Conservation (phyloP, 1,140 invertebrate genomes). For the Scaptodrosophila lebanonensis region DNA sequence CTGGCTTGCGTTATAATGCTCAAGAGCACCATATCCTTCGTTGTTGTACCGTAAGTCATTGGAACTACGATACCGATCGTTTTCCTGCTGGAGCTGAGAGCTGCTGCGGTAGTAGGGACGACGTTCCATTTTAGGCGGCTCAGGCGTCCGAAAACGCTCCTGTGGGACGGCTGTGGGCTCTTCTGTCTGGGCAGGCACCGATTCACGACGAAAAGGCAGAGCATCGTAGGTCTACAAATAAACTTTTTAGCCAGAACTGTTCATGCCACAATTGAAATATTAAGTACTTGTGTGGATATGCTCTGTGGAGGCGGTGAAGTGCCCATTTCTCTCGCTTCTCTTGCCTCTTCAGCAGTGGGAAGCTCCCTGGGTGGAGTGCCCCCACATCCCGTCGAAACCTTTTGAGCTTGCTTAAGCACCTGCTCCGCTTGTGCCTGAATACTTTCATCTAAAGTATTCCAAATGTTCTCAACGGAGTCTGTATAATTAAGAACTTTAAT, state of each 20-base stretch:
- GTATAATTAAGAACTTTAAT: conserved; percentile 54
- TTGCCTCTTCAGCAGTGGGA: conserved; percentile 2
- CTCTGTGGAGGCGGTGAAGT: conserved; percentile 91
- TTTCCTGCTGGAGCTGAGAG: conserved; percentile 45
- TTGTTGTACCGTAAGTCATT: conserved; percentile 43
- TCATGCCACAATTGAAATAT: not conserved
- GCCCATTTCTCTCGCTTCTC: conserved; percentile 79
- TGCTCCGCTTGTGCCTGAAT: conserved; percentile 69
- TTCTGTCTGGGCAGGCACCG: conserved; percentile 11
- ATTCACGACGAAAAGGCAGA: conserved; percentile 32
- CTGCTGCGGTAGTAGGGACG: conserved; percentile 45
- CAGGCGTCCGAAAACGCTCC: conserved; percentile 37
- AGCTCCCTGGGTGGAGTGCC: conserved; percentile 79
- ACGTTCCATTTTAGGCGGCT: conserved; percentile 42
- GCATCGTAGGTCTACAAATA: conserved; percentile 75
- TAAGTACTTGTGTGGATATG: conserved; percentile 88
- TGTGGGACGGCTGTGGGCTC: not conserved
- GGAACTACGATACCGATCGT: conserved; percentile 57
- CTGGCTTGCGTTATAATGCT: conserved; percentile 23
- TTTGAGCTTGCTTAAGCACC: conserved; percentile 59
- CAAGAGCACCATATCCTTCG: conserved; percentile 14
- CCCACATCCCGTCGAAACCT: conserved; percentile 80
- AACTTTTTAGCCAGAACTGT: not conserved
- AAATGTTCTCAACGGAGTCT: conserved; percentile 76
- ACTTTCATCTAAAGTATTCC: conserved; percentile 74